Base-by-base conservation (phyloP, 2,888 invertebrate species). In the Coenonympha glycerion region DNA sequence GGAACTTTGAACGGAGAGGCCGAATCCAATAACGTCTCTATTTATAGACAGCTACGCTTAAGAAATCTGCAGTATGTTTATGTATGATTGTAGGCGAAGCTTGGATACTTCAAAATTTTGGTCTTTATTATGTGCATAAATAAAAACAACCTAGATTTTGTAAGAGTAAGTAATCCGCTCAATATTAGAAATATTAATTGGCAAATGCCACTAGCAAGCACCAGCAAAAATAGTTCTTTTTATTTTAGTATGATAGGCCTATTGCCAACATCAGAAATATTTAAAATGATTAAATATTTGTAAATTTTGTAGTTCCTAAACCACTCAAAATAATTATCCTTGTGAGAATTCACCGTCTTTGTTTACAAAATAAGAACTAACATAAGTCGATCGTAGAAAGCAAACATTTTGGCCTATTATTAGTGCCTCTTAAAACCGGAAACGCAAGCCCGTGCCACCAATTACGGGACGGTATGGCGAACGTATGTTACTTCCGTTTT, bases 401-500 rank as follows among this genome's bases (percentile, higher is more conserved):
- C 19, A 47, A 59, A 53, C 47, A 57, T 53, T 56, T 47, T 40
- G 45, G 50, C 50, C 56, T 66, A 65, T 65, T 65, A 62, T 65
- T 64, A 63, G 60, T 61, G 47, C 55, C 60, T 61, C 61, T 64
- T 60, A 66, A 71, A 76, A 69, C 70, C 84, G 86, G 85, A 87
- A 84, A 69, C 69, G 65, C 63, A 52, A 76, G 74, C 76, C 76
- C 86, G 84, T 83, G 83, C 83, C 72, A 75, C 78, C 79, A 77
- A 82, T 83, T 82, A 79, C 69, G 72, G 69, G 69, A 68, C 70
- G 71, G 74, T 73, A 77, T 78, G 75, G 79, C 77, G 72, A 73
- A 73, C 80, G 85, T 70, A 79, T 80, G 80, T 71, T 79, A 84
- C 84, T 86, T 87, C 87, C 87, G 86, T 76, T 84, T 83, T 82